phyloP scores from a whole-genome alignment of 2,888 invertebrate species.

The Beris chalybata region DNA sequence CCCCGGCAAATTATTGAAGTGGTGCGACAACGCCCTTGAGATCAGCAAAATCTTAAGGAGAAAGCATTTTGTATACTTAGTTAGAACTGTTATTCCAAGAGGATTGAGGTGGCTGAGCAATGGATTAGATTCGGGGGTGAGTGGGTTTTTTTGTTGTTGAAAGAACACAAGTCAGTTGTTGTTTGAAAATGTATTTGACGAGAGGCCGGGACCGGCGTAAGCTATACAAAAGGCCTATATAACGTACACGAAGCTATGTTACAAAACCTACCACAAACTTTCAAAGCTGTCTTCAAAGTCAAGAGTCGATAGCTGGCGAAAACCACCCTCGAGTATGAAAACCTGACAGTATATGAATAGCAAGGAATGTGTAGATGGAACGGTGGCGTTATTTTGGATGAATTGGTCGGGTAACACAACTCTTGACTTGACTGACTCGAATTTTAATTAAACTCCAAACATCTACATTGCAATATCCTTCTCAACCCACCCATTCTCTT shows the following conservation, averaged over 20 bases:
- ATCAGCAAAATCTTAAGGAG: conserved; percentile 4
- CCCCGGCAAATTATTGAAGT: conserved; percentile 23
- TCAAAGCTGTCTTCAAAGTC: neutral
- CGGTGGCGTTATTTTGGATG: conserved; percentile 5
- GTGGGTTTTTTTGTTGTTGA: too few species aligned
- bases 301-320: too few species aligned
- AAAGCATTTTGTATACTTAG: conserved; percentile 17
- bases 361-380: conserved; percentile 1
- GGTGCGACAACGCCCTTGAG: conserved; percentile 20
- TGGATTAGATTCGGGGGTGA: too few species aligned
- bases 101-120: too few species aligned
- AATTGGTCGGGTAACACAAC: conserved; percentile 11
- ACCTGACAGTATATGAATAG: neutral
- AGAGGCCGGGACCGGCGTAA: too few species aligned
- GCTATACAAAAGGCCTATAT: neutral
- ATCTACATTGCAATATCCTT: conserved; percentile 6
- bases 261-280: neutral
- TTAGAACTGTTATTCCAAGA: neutral
- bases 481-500: neutral
- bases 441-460: conserved; percentile 34
- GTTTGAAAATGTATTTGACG: too few species aligned
- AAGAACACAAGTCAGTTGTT: too few species aligned
- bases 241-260: neutral
- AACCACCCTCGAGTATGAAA: too few species aligned
- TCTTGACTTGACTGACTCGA: conserved; percentile 24